A percentile compares a stretch with the other conserved stretches of the same genome.
Conservation (phyloP, 2,797 vertebrate species). For the Varecia variegata region DNA sequence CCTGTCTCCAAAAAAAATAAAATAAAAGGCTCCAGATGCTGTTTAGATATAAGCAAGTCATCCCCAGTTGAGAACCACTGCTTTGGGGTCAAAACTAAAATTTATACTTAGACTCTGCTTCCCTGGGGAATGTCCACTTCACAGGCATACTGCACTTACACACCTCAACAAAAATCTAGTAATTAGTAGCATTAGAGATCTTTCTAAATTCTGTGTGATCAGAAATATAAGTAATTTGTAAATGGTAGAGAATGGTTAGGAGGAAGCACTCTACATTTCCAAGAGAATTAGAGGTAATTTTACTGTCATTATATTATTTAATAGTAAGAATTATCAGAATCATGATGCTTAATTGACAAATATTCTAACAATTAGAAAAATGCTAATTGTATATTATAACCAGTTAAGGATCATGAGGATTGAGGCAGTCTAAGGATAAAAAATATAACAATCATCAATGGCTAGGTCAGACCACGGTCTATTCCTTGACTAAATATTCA, state of each 20-base stretch:
- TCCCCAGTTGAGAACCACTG: background rate
- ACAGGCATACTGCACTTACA: background rate
- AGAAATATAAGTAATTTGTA: background rate
- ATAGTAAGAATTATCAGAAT: constrained; percentile 43
- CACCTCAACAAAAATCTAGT: background rate
- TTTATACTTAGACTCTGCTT: background rate
- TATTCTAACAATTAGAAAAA: constrained; percentile 45
- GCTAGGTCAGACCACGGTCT: background rate
- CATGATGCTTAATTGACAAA: constrained; percentile 1
- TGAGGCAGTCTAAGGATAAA: constrained; percentile 19
- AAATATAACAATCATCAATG: background rate
- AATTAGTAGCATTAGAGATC: background rate
- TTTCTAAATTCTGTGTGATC: background rate
- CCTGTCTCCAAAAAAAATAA: no score
- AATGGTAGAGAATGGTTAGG: background rate
- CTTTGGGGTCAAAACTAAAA: background rate
- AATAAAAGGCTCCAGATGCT: background rate
- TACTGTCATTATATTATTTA: constrained; percentile 1
- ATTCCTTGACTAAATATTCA: background rate
- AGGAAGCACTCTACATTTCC: background rate
- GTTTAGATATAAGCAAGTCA: background rate
- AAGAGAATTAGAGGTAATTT: constrained; percentile 37
- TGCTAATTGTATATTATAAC: background rate
- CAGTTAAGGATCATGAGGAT: background rate
- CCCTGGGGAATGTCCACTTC: background rate